Percentiles rank a stretch among this genome's conserved stretches.
These are phyloP conservation scores for Dorcus parallelipipedus DNA, from an alignment of 2,888 invertebrate genomes.

Conservation along the genomic window DNA sequence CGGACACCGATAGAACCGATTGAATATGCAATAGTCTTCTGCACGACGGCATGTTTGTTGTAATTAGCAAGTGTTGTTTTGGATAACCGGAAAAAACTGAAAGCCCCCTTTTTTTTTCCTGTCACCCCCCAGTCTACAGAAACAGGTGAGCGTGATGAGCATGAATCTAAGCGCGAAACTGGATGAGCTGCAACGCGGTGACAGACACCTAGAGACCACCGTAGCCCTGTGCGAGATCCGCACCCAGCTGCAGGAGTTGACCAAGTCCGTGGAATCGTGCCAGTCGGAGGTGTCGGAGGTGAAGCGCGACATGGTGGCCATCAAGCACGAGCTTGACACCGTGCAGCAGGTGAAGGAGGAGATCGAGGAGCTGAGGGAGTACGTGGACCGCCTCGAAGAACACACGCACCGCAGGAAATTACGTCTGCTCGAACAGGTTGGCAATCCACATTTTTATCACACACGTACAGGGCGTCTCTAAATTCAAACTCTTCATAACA, in stretches of 20 bases:
- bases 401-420: slow-evolving; percentile 87
- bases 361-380: slow-evolving; percentile 88
- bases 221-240: slow-evolving; percentile 92
- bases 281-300: slow-evolving; percentile 92
- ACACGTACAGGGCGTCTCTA: too few species aligned
- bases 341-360: slow-evolving; percentile 94
- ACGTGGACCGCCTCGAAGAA: slow-evolving; percentile 88
- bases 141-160: slow-evolving; percentile 97
- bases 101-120: neutral
- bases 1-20: too few species aligned
- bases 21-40: too few species aligned
- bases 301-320: slow-evolving; percentile 92
- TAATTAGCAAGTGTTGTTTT: too few species aligned
- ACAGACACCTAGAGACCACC: slow-evolving; percentile 89
- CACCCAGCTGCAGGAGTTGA: slow-evolving; percentile 87
- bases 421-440: slow-evolving; percentile 87
- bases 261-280: slow-evolving; percentile 92
- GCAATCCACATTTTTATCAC: slow-evolving; percentile 8
- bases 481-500: too few species aligned
- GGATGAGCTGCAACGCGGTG: slow-evolving; percentile 86
- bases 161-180: slow-evolving; percentile 92
- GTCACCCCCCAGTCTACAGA: slow-evolving; percentile 74
- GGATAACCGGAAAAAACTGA: too few species aligned
- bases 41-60: too few species aligned
- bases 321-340: slow-evolving; percentile 90